phyloP scores from a whole-genome alignment of 64 coral and sea anemone genomes.

The Dendrophyllia cribrosa region DNA sequence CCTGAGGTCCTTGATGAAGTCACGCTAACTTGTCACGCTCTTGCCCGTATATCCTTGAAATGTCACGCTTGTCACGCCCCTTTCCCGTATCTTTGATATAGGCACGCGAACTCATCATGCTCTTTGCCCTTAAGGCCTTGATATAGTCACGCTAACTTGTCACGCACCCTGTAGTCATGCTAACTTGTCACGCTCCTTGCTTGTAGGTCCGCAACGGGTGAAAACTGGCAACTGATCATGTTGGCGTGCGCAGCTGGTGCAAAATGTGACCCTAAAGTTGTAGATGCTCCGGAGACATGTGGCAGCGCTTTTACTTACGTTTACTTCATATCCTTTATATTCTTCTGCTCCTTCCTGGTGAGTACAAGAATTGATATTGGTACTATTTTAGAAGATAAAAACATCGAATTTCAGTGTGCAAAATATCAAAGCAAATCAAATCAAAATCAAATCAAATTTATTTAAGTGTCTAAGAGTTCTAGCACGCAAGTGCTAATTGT shows the following conservation, averaged over 20 bases:
- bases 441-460: no score
- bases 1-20: not conserved
- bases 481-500: no score
- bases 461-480: no score
- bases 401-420: no score
- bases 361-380: not conserved
- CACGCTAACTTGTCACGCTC: not conserved
- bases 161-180: not conserved
- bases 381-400: no score
- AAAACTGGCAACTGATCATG: conserved; percentile 96
- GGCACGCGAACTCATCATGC: no score
- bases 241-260: conserved; percentile 60
- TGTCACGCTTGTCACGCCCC: conserved; percentile 38
- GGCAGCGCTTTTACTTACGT: conserved; percentile 80
- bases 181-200: not conserved
- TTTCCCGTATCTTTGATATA: no score
- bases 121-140: not conserved
- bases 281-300: conserved; percentile 50
- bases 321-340: conserved; percentile 97
- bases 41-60: not conserved
- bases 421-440: no score
- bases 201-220: conserved; percentile 80
- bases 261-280: conserved; percentile 48
- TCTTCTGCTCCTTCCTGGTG: conserved; percentile 98
- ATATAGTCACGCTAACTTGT: not conserved